Conservation (phyloP, 2,888 invertebrate species). For the Gasteruption jaculator region DNA sequence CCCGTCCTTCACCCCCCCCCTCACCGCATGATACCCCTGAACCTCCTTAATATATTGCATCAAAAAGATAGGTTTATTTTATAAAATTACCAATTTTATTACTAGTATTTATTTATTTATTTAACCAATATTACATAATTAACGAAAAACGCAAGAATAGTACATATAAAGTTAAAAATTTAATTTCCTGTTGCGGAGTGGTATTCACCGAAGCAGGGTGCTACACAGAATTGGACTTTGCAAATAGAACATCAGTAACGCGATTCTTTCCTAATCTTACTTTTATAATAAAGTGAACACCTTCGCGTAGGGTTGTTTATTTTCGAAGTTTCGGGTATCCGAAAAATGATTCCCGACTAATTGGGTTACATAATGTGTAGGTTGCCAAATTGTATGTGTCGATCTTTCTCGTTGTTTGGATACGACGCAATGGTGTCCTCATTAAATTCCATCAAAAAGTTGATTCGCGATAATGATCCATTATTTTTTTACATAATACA, state of each 20-base stretch:
- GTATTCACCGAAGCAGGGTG: slow-evolving; percentile 11
- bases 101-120: neutral
- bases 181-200: slow-evolving; percentile 10
- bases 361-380: too few relatives aligned
- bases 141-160: slow-evolving; percentile 2
- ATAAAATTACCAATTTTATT: slow-evolving; percentile 1
- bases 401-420: too few relatives aligned
- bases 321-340: slow-evolving; percentile 2
- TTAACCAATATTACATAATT: slow-evolving; percentile 2
- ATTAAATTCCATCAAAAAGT: too few relatives aligned
- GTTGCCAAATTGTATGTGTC: too few relatives aligned
- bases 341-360: too few relatives aligned
- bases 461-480: too few relatives aligned
- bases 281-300: slow-evolving; percentile 4
- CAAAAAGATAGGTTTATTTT: slow-evolving; percentile 4
- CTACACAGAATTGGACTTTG: slow-evolving; percentile 10
- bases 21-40: too few relatives aligned
- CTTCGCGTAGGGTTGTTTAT: slow-evolving; percentile 2
- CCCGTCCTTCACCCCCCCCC: too few relatives aligned
- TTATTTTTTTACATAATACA: too few relatives aligned
- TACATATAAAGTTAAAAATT: slow-evolving; percentile 5
- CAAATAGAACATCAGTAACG: slow-evolving; percentile 10
- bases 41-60: too few relatives aligned
- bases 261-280: slow-evolving; percentile 9
- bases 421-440: too few relatives aligned